phyloP scores from a whole-genome alignment of 2,797 vertebrate genomes.

The Enteromius afrohamiltoni region DNA sequence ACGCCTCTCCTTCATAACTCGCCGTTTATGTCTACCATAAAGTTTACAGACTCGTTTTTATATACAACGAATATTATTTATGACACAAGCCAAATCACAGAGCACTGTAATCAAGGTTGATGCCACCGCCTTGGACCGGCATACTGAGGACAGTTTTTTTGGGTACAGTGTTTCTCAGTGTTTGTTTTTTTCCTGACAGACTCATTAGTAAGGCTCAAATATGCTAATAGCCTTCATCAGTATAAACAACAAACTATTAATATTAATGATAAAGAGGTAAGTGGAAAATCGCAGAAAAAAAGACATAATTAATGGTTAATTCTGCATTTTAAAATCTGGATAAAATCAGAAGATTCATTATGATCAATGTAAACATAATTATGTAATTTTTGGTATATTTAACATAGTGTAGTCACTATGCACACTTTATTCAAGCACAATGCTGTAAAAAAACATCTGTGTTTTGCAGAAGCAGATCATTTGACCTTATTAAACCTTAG shows the following conservation, averaged over 20 bases:
- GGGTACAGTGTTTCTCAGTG: too few species aligned
- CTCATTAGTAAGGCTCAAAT: background rate
- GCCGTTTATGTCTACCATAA: slow-evolving; percentile 56
- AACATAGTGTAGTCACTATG: background rate
- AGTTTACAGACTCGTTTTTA: slow-evolving; percentile 60
- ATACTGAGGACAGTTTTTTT: slow-evolving; percentile 1
- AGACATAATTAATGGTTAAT: background rate
- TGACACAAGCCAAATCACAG: slow-evolving; percentile 37
- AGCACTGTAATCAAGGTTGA: slow-evolving; percentile 38
- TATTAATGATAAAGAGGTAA: background rate
- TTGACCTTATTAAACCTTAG: background rate
- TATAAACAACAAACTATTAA: background rate
- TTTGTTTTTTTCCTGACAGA: background rate
- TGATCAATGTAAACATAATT: background rate
- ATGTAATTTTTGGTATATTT: background rate
- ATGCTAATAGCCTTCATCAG: slow-evolving; percentile 1
- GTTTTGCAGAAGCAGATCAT: background rate
- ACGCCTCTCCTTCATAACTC: slow-evolving; percentile 48
- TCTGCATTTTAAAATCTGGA: background rate
- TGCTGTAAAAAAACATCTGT: background rate
- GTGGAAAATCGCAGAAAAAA: background rate
- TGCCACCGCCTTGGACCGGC: slow-evolving; percentile 14
- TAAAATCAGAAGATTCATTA: background rate
- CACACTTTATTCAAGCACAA: background rate
- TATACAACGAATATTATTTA: slow-evolving; percentile 52